Evolutionary conservation across 2,113 vertebrate species (phyloP).

Genomic region (Syngnathus scovelli): DNA sequence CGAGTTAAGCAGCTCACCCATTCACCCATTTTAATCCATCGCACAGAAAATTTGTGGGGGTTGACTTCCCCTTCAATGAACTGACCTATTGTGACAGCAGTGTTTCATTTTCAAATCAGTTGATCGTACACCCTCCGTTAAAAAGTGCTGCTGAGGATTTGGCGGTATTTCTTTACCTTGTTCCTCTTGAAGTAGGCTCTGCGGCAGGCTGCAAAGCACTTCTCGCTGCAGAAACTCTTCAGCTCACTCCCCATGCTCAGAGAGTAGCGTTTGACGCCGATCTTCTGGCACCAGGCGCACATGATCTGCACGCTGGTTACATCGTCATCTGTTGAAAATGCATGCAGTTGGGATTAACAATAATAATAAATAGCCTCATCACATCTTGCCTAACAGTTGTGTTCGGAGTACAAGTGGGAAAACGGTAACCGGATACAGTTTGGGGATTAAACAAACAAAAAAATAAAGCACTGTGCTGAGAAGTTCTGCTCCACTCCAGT

Average conservation of each 20-base stretch:
- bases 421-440: background rate
- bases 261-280: conserved; percentile 96
- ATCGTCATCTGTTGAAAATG: conserved; percentile 84
- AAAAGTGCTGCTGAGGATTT: background rate
- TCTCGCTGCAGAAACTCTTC: conserved; percentile 99
- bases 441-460: background rate
- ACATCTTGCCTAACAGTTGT: background rate
- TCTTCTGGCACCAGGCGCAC: conserved; percentile 99
- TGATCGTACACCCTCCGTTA: background rate
- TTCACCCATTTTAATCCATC: too few species aligned
- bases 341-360: background rate
- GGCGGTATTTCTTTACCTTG: conserved; percentile 81
- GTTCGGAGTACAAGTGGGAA: background rate
- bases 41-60: too few species aligned
- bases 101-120: background rate
- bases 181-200: conserved; percentile 99
- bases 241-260: conserved; percentile 99
- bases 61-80: too few species aligned
- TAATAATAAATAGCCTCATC: too few species aligned
- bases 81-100: background rate
- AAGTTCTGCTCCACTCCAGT: too few species aligned
- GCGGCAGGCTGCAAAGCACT: conserved; percentile 98
- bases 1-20: too few species aligned
- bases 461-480: too few species aligned
- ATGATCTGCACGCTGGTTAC: conserved; percentile 97